Base-by-base conservation (phyloP, 2,797 vertebrate species). In the Oryzias dopingdopingensis region DNA sequence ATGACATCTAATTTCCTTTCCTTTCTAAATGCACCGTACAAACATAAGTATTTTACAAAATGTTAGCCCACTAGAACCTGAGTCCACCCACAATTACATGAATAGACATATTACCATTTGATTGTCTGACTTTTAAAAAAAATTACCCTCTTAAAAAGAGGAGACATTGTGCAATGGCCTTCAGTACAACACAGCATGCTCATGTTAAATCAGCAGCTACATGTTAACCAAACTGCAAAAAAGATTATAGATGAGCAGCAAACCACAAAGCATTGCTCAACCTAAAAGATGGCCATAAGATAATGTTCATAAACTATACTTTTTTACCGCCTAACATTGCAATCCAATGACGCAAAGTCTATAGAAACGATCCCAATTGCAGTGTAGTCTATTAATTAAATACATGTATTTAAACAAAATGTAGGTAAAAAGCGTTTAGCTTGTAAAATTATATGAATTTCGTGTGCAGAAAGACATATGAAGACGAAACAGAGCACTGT, bases 31-130 rank as follows among this genome's bases (percentile, higher is more conserved):
- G 1, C 8, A 7, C 12, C 8, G 8, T 32, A 3, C 8, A 32
- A 32, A 32, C 8, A 32, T 32, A 2, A 12, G 6, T 32, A 32
- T 65, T 44, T 50, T 58, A 37, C 8, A 45, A 56, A 55, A 72
- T 56, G 53, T 74, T 67, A 81, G 50, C 65, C 75, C 68, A 4
- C 32, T 37, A 12, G 10, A 37, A 37, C 10, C 70, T 52, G 22
- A 67, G 20, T 62, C 66, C 26, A 61, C 79, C 64, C 52, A 66
- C 47, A 74, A 44, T 56, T 37, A 79, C 74, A 67, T 73, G 59
- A 65, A 63, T 41, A 43, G 46, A 62, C 59, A 56, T 44, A 61
- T 61, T 49, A 75, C 68, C 64, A 76, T 10, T 42, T 62, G 56
- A 56, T 72, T 79, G 63, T 78, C 44, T 49, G 4, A 45, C 24